Evolutionary conservation across 2,113 vertebrate species (phyloP).

Genomic region (Lophotis ruficrista): DNA sequence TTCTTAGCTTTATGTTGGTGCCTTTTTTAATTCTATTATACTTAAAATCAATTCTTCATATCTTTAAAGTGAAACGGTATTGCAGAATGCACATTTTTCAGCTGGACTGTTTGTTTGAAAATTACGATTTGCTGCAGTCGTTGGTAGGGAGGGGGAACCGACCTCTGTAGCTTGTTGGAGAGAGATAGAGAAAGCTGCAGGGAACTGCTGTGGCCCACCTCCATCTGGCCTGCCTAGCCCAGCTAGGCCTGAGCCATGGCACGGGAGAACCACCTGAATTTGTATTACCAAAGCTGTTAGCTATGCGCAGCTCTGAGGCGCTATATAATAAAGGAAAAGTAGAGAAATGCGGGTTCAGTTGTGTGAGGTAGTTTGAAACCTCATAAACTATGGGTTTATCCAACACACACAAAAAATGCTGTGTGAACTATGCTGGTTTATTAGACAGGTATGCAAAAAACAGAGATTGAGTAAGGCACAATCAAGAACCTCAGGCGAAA

Average conservation of each 20-base stretch:
- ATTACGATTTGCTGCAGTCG: background rate
- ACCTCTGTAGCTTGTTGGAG: background rate
- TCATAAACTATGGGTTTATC: background rate
- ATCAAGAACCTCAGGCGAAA: background rate
- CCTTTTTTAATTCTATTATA: background rate
- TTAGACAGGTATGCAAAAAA: background rate
- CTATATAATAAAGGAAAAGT: background rate
- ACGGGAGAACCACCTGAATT: background rate
- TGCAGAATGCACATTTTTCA: background rate
- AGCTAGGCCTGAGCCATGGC: no score
- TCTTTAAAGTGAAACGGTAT: background rate
- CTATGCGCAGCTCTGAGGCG: background rate
- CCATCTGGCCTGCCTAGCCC: background rate
- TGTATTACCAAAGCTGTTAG: background rate
- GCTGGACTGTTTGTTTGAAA: background rate
- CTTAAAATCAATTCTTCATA: background rate
- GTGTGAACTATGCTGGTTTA: background rate
- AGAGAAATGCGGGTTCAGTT: background rate
- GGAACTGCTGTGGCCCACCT: background rate
- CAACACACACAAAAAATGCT: background rate
- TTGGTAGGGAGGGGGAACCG: background rate
- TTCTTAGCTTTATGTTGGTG: background rate
- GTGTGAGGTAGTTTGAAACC: background rate
- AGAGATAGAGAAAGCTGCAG: background rate
- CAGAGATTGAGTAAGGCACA: background rate